Evolutionary conservation across 2,113 vertebrate genomes (phyloP).

Genomic region (Dipodomys spectabilis): DNA sequence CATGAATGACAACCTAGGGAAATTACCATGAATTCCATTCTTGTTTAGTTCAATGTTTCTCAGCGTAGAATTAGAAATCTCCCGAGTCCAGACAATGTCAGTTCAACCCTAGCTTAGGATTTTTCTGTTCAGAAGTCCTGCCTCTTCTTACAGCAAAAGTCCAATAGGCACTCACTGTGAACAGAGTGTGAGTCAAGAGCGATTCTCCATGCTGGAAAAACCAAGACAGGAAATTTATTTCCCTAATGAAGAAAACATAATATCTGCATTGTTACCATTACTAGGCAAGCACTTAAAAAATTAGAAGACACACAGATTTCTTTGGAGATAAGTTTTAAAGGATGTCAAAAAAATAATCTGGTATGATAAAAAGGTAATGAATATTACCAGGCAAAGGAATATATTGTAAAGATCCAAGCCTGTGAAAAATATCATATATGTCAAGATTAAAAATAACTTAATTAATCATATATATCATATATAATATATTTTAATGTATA

Average conservation of each 20-base stretch:
- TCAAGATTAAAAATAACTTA: too few species aligned
- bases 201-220: background rate
- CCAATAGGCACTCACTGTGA: background rate
- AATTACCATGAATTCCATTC: background rate
- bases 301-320: background rate
- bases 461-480: too few species aligned
- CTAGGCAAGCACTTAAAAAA: background rate
- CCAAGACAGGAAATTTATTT: background rate
- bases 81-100: background rate
- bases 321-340: background rate
- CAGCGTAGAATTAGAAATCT: conserved; percentile 14
- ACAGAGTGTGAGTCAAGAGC: background rate
- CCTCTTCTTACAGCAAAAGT: background rate
- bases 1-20: background rate
- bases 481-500: too few species aligned
- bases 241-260: background rate
- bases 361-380: background rate
- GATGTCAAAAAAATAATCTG: background rate
- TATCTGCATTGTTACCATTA: background rate
- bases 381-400: background rate
- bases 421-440: too few species aligned
- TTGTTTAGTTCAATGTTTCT: background rate
- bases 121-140: background rate
- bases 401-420: too few species aligned
- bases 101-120: background rate